Evolutionary conservation across 2,797 vertebrate species (phyloP).

Genomic region (Hyperoplus immaculatus): DNA sequence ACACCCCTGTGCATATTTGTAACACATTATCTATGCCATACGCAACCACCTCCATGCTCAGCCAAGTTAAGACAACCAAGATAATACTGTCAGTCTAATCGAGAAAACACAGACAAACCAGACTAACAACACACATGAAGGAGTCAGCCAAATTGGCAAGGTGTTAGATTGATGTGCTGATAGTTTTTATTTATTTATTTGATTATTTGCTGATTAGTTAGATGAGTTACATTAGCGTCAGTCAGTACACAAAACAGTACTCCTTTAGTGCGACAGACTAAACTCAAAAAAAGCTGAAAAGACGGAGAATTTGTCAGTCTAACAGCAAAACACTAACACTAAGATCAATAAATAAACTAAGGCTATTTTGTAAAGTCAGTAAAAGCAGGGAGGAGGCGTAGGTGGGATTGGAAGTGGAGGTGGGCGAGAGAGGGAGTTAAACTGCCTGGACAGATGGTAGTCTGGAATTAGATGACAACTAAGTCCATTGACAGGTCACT

Average conservation of each 20-base stretch:
- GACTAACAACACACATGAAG: constrained; percentile 9
- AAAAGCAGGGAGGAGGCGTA: constrained; percentile 16
- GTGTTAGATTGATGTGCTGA: constrained; percentile 12
- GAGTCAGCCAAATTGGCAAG: constrained; percentile 5
- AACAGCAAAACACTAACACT: not conserved
- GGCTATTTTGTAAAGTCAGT: not conserved
- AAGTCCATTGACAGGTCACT: constrained; percentile 63
- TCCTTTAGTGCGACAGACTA: not conserved
- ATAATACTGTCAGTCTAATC: constrained; percentile 28
- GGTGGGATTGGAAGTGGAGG: constrained; percentile 45
- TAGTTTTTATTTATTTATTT: not conserved
- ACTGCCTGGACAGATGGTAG: constrained; percentile 68
- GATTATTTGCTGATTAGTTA: too few species aligned
- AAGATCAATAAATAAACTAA: constrained; percentile 20
- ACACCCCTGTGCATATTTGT: not conserved
- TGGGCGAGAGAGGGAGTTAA: constrained; percentile 43
- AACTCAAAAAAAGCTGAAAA: not conserved
- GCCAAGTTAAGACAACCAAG: constrained; percentile 29
- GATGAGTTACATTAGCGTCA: not conserved
- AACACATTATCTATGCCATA: not conserved
- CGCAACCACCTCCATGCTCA: rapidly evolving
- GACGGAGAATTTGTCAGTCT: not conserved
- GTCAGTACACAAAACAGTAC: not conserved
- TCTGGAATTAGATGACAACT: constrained; percentile 66
- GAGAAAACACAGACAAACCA: constrained; percentile 16